Percentiles rank a stretch among this genome's conserved stretches.
Evolutionary conservation across 2,888 invertebrate species (phyloP).

Genomic region (Caenorhabditis japonica): DNA sequence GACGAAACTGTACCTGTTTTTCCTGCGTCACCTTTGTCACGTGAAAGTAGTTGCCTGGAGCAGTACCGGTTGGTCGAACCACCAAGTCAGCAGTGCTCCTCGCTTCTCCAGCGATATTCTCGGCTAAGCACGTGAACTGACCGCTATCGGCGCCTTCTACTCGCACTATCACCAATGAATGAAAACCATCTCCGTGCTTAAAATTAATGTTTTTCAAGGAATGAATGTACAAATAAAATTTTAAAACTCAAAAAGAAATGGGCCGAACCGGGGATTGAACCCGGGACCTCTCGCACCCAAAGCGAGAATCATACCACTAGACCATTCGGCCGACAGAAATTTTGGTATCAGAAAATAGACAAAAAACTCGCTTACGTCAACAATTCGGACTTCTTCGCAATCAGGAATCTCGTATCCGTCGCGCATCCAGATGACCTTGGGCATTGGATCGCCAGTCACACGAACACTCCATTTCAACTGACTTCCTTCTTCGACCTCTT

Average conservation of each 20-base stretch:
- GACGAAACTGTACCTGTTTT: conserved; percentile 59
- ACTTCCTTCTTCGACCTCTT: conserved; percentile 74
- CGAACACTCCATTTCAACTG: conserved; percentile 74
- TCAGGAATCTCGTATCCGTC: conserved; percentile 82
- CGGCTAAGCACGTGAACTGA: conserved; percentile 91
- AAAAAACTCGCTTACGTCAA: conserved; percentile 59
- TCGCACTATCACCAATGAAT: conserved; percentile 88
- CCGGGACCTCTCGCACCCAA: conserved; percentile 77
- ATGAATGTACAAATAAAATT: no score
- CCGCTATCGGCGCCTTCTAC: conserved; percentile 96
- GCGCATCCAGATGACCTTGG: conserved; percentile 85
- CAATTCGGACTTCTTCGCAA: conserved; percentile 75
- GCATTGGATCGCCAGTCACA: conserved; percentile 92
- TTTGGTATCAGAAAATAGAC: background rate
- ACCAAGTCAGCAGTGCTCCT: conserved; percentile 83
- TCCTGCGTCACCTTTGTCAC: conserved; percentile 76
- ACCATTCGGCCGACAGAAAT: background rate
- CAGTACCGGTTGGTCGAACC: conserved; percentile 80
- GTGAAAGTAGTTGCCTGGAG: conserved; percentile 76
- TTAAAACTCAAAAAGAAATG: conserved; percentile 16
- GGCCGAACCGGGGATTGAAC: conserved; percentile 69
- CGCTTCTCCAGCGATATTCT: conserved; percentile 91
- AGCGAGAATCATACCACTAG: background rate
- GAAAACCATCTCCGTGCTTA: conserved; percentile 77
- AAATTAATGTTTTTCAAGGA: conserved; percentile 19